Evolutionary conservation across 2,113 vertebrate genomes (phyloP).

Genomic region (Malurus cyaneus): DNA sequence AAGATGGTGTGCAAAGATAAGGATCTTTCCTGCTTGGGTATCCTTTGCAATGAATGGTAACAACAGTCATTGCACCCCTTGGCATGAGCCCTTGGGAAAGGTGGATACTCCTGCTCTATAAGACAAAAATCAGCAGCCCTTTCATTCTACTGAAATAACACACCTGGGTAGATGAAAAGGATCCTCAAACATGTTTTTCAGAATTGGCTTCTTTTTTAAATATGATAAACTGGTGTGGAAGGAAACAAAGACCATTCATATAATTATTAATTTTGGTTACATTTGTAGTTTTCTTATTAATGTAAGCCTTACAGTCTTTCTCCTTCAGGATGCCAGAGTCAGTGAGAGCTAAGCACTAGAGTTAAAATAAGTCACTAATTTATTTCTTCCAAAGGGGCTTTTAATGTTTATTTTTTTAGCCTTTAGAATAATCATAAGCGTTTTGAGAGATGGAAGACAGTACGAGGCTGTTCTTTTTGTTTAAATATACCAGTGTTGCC

Average conservation of each 20-base stretch:
- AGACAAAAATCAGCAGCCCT: neutral
- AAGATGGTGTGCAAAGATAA: neutral
- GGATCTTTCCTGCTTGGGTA: neutral
- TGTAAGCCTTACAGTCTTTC: neutral
- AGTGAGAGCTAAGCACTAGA: neutral
- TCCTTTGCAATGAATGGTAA: neutral
- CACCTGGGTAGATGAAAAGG: neutral
- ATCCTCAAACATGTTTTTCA: neutral
- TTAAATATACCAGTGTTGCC: neutral
- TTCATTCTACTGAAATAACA: neutral
- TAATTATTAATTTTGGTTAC: neutral
- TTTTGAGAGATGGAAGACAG: neutral
- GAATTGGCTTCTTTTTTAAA: neutral
- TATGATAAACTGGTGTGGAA: neutral
- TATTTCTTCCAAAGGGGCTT: neutral
- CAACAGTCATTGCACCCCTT: neutral
- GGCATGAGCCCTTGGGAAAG: neutral
- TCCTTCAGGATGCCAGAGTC: neutral
- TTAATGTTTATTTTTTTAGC: neutral
- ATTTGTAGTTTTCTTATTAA: neutral
- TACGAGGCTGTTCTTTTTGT: neutral
- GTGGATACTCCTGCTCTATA: neutral
- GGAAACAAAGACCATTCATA: neutral
- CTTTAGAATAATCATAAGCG: neutral
- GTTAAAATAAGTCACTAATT: neutral